A percentile compares a stretch with the other conserved stretches of the same genome.
phyloP scores from a whole-genome alignment of 1,140 invertebrate genomes.

The Neodiprion lecontei region DNA sequence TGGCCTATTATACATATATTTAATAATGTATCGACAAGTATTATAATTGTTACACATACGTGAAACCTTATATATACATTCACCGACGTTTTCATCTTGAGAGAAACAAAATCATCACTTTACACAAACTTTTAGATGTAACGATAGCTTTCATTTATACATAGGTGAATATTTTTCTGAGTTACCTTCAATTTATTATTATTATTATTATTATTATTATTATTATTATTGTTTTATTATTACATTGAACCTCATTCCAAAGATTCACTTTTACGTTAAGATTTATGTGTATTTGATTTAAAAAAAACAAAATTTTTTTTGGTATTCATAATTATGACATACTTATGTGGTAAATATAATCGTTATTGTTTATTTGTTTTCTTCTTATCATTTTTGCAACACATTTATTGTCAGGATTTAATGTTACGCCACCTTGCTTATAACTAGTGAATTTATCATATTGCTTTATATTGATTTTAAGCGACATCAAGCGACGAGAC shows the following conservation, averaged over 20 bases:
- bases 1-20: conserved; percentile 29
- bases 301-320: background rate
- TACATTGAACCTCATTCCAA: conserved; percentile 2
- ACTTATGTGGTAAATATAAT: background rate
- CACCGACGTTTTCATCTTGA: background rate
- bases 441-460: too few species aligned
- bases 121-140: background rate
- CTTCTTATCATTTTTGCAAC: background rate
- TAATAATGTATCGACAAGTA: conserved; percentile 4
- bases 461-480: too few species aligned
- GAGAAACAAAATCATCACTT: background rate
- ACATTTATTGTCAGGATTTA: too few species aligned
- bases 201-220: background rate
- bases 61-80: background rate
- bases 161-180: background rate
- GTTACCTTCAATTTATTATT: background rate
- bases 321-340: background rate
- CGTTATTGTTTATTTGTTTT: background rate
- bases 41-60: background rate
- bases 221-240: background rate
- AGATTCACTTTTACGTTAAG: background rate
- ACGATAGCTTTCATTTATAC: too few species aligned
- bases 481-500: too few species aligned
- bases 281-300: background rate
- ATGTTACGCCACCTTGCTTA: too few species aligned